A percentile compares a stretch with the other conserved stretches of the same genome.
These are phyloP conservation scores for Vollenhovia emeryi DNA, from an alignment of 1,140 invertebrate species.

Conservation along the genomic window DNA sequence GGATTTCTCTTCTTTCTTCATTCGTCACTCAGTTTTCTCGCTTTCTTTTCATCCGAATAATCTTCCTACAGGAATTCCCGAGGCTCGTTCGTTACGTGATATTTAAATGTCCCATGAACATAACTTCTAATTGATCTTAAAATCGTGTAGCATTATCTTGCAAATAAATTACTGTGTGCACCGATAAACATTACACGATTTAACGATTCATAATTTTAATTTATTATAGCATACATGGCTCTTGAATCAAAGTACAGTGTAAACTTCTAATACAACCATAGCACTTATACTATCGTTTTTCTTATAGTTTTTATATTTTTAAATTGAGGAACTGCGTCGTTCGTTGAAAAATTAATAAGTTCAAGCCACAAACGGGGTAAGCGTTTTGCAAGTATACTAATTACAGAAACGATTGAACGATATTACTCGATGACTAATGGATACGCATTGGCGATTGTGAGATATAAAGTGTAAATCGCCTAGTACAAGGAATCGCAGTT, in stretches of 20 bases:
- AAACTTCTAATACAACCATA: background rate
- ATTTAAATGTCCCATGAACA: background rate
- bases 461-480: background rate
- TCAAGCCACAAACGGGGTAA: background rate
- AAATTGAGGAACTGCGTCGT: background rate
- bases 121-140: background rate
- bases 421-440: background rate
- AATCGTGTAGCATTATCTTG: background rate
- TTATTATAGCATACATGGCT: background rate
- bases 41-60: constrained; percentile 44
- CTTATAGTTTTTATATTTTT: background rate
- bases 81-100: background rate
- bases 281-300: too few species aligned
- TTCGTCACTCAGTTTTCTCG: constrained; percentile 37
- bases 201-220: background rate
- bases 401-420: background rate
- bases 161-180: background rate
- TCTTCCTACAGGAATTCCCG: constrained; percentile 13
- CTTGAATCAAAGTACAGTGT: background rate
- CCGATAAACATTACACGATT: background rate
- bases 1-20: constrained; percentile 38
- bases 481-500: background rate
- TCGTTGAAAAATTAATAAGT: background rate
- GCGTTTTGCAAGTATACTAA: background rate
- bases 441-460: background rate